These are phyloP conservation scores for Caenorhabditis elegans DNA, from an alignment of 1,140 invertebrate genomes.

Conservation along the genomic window WBcel235 BX284606.5:4836501-4837000, in stretches of 20 bases:
- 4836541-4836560: neutral
- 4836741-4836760: neutral
- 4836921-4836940: neutral
- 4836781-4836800: neutral
- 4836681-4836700: constrained; percentile 9
- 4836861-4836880: neutral
- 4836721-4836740: neutral
- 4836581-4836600: neutral
- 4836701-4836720: neutral
- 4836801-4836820: neutral
- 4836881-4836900: neutral
- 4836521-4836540: constrained; percentile 13
- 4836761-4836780: neutral
- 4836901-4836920: neutral
- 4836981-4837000: neutral
- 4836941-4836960: neutral
- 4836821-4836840: neutral
- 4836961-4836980: neutral
- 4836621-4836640: constrained; percentile 1
- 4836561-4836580: neutral
- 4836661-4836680: neutral
- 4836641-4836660: constrained; percentile 13
- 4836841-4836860: neutral
- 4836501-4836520: neutral
- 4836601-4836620: neutral